phyloP scores from a whole-genome alignment of 2,888 invertebrate genomes.

The Drosophila setosimentum region DNA sequence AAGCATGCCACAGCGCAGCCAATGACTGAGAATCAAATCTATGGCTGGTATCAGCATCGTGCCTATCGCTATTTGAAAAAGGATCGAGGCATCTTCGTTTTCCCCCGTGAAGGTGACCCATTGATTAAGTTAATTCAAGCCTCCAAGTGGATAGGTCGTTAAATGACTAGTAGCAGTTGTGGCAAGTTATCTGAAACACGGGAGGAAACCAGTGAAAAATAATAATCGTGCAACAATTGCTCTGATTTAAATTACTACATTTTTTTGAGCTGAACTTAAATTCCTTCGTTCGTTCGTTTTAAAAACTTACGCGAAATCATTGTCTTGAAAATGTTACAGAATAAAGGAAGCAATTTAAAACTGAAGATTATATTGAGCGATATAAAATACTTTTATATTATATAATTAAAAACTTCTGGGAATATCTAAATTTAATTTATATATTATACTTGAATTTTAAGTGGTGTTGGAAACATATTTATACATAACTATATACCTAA shows the following conservation, averaged over 20 bases:
- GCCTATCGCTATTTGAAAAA: slow-evolving; percentile 54
- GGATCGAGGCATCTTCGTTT: slow-evolving; percentile 64
- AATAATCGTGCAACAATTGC: not conserved
- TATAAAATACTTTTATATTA: not conserved
- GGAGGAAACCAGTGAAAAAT: not conserved
- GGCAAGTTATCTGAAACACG: not conserved
- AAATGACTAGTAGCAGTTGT: not conserved
- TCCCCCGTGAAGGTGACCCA: slow-evolving; percentile 66
- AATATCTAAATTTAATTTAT: not conserved
- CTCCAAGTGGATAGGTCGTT: slow-evolving; percentile 17
- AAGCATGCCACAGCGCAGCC: slow-evolving; percentile 57
- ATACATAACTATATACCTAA: not conserved
- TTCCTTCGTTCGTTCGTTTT: not conserved
- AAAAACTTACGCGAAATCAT: not conserved
- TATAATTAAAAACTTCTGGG: no score
- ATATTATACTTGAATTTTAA: not conserved
- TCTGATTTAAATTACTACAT: not conserved
- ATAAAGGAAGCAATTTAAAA: not conserved
- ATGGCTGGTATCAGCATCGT: slow-evolving; percentile 70
- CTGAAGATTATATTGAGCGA: not conserved
- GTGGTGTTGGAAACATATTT: not conserved
- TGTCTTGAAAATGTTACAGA: not conserved
- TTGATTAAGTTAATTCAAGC: slow-evolving; percentile 48
- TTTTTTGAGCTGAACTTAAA: not conserved
- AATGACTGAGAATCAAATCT: slow-evolving; percentile 66